Evolutionary conservation across 2,797 vertebrate species (phyloP).

Genomic region (Poeciliopsis infans): DNA sequence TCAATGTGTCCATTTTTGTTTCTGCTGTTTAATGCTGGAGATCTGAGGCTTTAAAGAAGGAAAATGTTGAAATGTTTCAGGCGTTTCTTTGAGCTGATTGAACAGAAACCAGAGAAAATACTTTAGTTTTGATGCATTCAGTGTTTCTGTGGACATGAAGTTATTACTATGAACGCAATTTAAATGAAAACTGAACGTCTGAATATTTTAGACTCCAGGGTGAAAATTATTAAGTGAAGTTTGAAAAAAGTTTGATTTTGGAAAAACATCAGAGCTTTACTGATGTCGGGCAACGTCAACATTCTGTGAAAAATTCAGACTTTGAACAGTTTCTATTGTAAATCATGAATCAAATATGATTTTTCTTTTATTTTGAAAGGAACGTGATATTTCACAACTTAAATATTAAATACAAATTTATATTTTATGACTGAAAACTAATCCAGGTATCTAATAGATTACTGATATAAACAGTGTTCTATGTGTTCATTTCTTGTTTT

Average conservation of each 20-base stretch:
- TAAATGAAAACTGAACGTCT: not conserved
- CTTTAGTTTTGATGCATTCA: not conserved
- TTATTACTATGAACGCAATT: not conserved
- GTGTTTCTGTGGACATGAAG: not conserved
- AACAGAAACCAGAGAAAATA: not conserved
- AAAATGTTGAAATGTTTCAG: too few species aligned
- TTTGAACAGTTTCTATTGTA: not conserved
- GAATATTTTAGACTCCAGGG: not conserved
- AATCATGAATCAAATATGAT: not conserved
- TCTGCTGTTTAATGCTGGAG: not conserved
- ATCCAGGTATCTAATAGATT: not conserved
- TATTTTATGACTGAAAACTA: not conserved
- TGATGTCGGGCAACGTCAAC: not conserved
- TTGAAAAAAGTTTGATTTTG: not conserved
- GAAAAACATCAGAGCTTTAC: not conserved
- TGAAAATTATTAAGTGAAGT: not conserved
- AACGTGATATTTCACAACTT: not conserved
- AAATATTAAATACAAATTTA: not conserved
- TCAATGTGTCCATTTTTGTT: not conserved
- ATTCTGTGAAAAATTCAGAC: not conserved
- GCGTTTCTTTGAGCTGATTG: not conserved
- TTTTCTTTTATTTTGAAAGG: not conserved
- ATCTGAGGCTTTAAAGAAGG: not conserved
- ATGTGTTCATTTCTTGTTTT: too few species aligned
- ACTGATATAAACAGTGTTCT: not conserved